Evolutionary conservation across 2,888 invertebrate species (phyloP).

Genomic region (Drosophila meridiana): DNA sequence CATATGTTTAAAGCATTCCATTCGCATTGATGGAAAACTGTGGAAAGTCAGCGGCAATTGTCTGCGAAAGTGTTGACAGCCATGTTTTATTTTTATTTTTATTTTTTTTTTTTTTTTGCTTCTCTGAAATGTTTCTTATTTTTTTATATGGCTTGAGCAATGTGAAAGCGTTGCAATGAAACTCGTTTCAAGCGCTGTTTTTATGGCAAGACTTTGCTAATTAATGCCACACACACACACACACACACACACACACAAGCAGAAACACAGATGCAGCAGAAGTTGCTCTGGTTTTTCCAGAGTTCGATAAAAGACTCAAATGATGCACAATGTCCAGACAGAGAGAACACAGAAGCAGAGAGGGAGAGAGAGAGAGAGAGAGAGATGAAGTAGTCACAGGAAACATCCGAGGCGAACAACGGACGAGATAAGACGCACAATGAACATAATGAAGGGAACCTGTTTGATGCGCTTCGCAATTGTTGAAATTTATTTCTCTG

Average conservation of each 20-base stretch:
- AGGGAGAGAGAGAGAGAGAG: conserved; percentile 31
- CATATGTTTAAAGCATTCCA: not conserved
- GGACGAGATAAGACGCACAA: conserved; percentile 62
- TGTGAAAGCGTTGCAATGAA: conserved; percentile 68
- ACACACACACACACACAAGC: conserved; percentile 3
- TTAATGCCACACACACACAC: conserved; percentile 47
- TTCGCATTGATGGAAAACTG: conserved; percentile 32
- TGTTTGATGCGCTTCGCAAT: conserved; percentile 59
- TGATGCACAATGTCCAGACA: conserved; percentile 46
- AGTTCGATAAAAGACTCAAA: conserved; percentile 27
- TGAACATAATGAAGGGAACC: conserved; percentile 45
- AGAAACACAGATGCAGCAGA: conserved; percentile 13
- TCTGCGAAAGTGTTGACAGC: conserved; percentile 73
- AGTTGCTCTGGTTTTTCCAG: conserved; percentile 57
- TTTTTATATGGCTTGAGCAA: conserved; percentile 33
- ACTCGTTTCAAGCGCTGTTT: conserved; percentile 51
- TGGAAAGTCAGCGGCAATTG: conserved; percentile 60
- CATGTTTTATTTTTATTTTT: conserved; percentile 17
- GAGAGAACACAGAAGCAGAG: conserved; percentile 5
- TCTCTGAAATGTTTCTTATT: conserved; percentile 12
- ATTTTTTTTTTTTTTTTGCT: not conserved
- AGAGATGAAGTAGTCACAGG: conserved; percentile 39
- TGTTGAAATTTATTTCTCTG: conserved; percentile 35
- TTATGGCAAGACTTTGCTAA: conserved; percentile 63
- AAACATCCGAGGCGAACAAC: conserved; percentile 40